Evolutionary conservation across 2,113 vertebrate genomes (phyloP).

Genomic region (Cheirogaleus medius): DNA sequence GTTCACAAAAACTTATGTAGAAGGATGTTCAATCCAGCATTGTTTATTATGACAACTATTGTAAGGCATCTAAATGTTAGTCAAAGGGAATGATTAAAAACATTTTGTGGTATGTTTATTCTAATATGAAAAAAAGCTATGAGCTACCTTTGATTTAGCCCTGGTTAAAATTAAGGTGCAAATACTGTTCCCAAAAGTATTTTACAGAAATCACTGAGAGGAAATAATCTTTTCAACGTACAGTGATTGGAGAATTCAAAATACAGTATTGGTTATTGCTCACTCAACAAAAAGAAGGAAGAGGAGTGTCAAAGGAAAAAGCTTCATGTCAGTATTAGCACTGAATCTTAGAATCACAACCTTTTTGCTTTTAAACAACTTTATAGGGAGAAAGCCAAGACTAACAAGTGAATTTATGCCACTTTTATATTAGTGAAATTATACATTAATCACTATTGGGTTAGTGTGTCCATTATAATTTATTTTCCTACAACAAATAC

Average conservation of each 20-base stretch:
- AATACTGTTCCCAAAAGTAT: not conserved
- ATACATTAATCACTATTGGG: not conserved
- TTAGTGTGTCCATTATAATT: not conserved
- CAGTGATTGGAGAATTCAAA: constrained; percentile 22
- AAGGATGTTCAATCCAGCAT: constrained; percentile 20
- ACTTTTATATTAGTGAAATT: not conserved
- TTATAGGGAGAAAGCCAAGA: constrained; percentile 15
- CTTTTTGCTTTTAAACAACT: not conserved
- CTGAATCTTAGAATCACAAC: not conserved
- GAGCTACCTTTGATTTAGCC: constrained; percentile 2
- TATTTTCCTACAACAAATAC: not conserved
- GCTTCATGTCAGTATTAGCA: not conserved
- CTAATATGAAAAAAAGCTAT: constrained; percentile 11
- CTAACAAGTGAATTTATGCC: not conserved
- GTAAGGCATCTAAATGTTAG: not conserved
- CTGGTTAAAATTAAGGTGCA: constrained; percentile 47
- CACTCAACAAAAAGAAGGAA: not conserved
- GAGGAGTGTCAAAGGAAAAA: not conserved
- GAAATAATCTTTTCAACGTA: not conserved
- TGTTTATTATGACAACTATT: not conserved
- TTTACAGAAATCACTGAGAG: not conserved
- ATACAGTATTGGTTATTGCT: not conserved
- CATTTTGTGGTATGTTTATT: not conserved
- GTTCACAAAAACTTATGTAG: not conserved
- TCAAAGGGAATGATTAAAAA: not conserved